A percentile compares a stretch with the other conserved stretches of the same genome.
Evolutionary conservation across 1,140 invertebrate genomes (phyloP).

Genomic region (Zaprionus tsacasi): DNA sequence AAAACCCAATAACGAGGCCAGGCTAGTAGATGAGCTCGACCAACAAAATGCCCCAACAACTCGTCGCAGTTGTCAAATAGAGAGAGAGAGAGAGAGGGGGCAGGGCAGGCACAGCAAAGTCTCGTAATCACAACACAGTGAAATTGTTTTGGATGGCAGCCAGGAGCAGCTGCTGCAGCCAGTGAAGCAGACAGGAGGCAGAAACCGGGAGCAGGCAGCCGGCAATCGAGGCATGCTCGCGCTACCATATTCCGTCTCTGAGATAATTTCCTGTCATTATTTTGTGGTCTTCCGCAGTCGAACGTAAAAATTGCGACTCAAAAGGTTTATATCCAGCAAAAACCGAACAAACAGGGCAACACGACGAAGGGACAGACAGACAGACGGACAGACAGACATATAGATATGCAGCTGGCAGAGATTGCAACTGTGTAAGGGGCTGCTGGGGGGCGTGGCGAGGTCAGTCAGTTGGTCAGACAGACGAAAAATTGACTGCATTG

Average conservation of each 20-base stretch:
- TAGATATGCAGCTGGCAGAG: constrained; percentile 56
- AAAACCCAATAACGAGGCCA: constrained; percentile 41
- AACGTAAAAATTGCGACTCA: constrained; percentile 81
- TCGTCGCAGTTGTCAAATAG: constrained; percentile 44
- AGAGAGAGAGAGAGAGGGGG: neutral
- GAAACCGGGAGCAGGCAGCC: too few relatives aligned
- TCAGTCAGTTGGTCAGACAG: constrained; percentile 59
- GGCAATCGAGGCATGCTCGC: constrained; percentile 15
- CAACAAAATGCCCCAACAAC: neutral
- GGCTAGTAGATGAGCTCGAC: neutral
- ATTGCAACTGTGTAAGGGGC: constrained; percentile 38
- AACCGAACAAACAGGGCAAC: constrained; percentile 35
- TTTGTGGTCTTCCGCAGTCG: constrained; percentile 81
- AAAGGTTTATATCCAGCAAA: constrained; percentile 71
- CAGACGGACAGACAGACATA: constrained; percentile 20
- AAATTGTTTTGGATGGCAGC: constrained; percentile 79
- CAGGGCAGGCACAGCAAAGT: neutral
- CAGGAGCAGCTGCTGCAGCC: constrained; percentile 23
- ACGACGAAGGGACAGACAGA: constrained; percentile 27
- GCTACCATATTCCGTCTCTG: constrained; percentile 61
- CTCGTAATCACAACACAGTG: constrained; percentile 67
- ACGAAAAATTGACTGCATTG: constrained; percentile 81
- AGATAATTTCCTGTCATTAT: constrained; percentile 83
- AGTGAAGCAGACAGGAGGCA: constrained; percentile 14
- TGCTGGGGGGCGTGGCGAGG: neutral